Evolutionary conservation across 2,888 invertebrate species (phyloP).

Genomic region (Sinhomidia bicolor): DNA sequence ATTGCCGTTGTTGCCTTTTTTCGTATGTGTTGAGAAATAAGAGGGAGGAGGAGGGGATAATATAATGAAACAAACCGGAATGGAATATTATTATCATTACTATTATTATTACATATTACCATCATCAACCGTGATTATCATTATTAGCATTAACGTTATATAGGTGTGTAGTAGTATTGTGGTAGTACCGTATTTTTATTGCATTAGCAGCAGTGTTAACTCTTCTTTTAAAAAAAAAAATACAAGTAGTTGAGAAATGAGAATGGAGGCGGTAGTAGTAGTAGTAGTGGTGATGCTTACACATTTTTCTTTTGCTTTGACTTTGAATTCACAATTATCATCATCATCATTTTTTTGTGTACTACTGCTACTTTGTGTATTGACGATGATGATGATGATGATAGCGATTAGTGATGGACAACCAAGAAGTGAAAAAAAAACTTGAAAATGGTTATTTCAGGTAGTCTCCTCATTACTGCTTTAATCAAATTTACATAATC

Average conservation of each 20-base stretch:
- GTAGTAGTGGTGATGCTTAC: not conserved
- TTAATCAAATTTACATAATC: constrained; percentile 53
- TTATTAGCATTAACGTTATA: constrained; percentile 30
- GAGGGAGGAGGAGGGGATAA: constrained; percentile 63
- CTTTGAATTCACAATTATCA: not conserved
- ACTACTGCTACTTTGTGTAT: not conserved
- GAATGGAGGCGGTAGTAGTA: not conserved
- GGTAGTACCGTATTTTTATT: not conserved
- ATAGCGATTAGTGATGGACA: constrained; percentile 38
- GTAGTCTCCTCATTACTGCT: constrained; percentile 41
- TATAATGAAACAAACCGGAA: constrained; percentile 59
- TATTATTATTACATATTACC: constrained; percentile 57
- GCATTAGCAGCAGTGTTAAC: constrained; percentile 16
- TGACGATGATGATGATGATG: not conserved
- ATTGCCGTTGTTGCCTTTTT: too few relatives aligned
- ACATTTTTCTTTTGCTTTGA: not conserved
- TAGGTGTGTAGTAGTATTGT: not conserved
- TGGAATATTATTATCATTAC: constrained; percentile 59
- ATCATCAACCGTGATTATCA: constrained; percentile 44
- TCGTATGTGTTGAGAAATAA: constrained; percentile 30
- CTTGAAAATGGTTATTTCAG: constrained; percentile 48
- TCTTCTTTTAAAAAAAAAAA: too few relatives aligned
- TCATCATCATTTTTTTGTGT: not conserved
- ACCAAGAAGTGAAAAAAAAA: not conserved
- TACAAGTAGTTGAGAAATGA: not conserved